phyloP scores from a whole-genome alignment of 2,113 vertebrate species.

The Menura novaehollandiae region DNA sequence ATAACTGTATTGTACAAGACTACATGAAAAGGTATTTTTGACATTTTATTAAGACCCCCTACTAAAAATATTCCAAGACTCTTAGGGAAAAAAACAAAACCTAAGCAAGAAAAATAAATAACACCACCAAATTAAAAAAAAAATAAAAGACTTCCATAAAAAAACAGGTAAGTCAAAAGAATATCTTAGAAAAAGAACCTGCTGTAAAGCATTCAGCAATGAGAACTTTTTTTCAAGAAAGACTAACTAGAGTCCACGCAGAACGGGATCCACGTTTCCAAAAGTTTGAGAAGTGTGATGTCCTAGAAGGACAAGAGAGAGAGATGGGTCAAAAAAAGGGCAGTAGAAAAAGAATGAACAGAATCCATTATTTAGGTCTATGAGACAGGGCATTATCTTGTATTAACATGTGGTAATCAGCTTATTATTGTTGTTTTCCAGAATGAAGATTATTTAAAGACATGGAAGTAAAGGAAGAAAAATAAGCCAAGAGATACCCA shows the following conservation, averaged over 20 bases:
- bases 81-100: neutral
- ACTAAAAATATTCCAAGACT: neutral
- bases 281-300: neutral
- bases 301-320: neutral
- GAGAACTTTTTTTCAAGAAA: neutral
- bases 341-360: neutral
- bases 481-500: neutral
- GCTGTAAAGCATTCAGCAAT: neutral
- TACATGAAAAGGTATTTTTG: neutral
- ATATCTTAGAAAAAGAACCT: neutral
- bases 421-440: neutral
- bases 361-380: fast-evolving
- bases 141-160: neutral
- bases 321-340: neutral
- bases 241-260: neutral
- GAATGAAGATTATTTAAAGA: neutral
- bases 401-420: neutral
- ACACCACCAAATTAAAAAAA: neutral
- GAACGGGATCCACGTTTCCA: neutral
- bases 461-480: neutral
- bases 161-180: neutral
- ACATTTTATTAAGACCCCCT: neutral
- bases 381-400: neutral
- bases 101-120: fast-evolving
- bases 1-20: neutral